Evolutionary conservation across 1,140 invertebrate genomes (phyloP).

Genomic region (Hesperophylax magnus): DNA sequence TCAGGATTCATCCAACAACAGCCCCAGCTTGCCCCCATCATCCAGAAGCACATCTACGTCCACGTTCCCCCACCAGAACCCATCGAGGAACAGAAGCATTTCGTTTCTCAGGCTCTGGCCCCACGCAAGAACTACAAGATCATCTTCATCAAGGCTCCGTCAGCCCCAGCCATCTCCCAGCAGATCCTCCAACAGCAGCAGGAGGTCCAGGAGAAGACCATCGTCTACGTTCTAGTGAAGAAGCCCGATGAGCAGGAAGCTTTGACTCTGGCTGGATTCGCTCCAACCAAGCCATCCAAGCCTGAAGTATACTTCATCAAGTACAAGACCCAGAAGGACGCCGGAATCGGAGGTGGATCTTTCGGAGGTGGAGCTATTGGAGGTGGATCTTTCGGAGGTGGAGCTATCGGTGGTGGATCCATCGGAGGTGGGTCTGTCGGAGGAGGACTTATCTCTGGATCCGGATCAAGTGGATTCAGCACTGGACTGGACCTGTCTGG

Average conservation of each 20-base stretch:
- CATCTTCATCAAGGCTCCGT: constrained; percentile 90
- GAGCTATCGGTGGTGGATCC: neutral
- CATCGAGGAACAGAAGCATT: constrained; percentile 73
- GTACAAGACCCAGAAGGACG: constrained; percentile 83
- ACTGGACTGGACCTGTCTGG: neutral
- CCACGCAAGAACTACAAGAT: constrained; percentile 90
- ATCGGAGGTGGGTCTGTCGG: constrained; percentile 60
- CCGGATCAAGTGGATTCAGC: constrained; percentile 60
- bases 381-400: neutral
- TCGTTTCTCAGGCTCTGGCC: constrained; percentile 71
- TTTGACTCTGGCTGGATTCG: constrained; percentile 80
- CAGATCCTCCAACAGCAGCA: constrained; percentile 81
- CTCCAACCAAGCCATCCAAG: constrained; percentile 86
- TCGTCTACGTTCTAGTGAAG: constrained; percentile 91
- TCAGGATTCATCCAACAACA: constrained; percentile 43
- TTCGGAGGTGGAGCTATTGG: constrained; percentile 59
- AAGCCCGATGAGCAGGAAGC: constrained; percentile 86
- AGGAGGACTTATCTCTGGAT: constrained; percentile 56
- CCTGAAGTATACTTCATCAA: constrained; percentile 92
- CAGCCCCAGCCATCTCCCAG: constrained; percentile 81
- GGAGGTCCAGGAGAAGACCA: constrained; percentile 88
- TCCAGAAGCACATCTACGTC: constrained; percentile 71
- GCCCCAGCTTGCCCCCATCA: constrained; percentile 61
- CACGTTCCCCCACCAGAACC: constrained; percentile 73
- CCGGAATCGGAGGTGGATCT: constrained; percentile 56